These are phyloP conservation scores for Melierax canorus DNA, from an alignment of 2,113 vertebrate species.

Conservation along the genomic window DNA sequence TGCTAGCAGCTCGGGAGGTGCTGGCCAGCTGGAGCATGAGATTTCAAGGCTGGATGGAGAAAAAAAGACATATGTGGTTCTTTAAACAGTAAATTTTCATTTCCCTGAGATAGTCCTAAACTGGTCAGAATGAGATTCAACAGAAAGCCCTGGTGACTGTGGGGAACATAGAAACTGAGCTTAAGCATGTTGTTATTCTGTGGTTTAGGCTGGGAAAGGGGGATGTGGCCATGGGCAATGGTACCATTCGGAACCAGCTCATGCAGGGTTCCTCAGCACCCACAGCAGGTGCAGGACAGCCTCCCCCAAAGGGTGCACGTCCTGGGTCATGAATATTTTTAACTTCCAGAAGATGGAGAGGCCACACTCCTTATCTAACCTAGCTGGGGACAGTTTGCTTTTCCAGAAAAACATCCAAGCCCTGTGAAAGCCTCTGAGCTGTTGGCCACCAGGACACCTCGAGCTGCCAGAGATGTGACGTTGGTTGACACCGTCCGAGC, in stretches of 20 bases:
- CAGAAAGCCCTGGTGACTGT: neutral
- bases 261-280: neutral
- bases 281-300: neutral
- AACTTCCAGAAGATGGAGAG: neutral
- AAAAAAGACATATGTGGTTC: neutral
- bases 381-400: neutral
- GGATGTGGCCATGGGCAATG: neutral
- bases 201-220: neutral
- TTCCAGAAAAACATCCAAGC: neutral
- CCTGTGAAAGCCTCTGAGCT: neutral
- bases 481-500: neutral
- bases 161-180: rapidly evolving
- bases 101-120: neutral
- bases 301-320: rapidly evolving
- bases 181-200: rapidly evolving
- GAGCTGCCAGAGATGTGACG: neutral
- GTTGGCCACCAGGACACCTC: neutral
- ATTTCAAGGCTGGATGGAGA: neutral
- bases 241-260: rapidly evolving
- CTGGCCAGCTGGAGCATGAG: neutral
- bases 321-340: neutral
- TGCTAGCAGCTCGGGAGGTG: neutral
- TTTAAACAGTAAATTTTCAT: neutral
- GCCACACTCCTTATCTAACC: neutral
- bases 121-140: neutral